Percentiles rank a stretch among this genome's conserved stretches.
Conservation (phyloP, 2,797 vertebrate species). For the Microctenopoma steveboyesi region DNA sequence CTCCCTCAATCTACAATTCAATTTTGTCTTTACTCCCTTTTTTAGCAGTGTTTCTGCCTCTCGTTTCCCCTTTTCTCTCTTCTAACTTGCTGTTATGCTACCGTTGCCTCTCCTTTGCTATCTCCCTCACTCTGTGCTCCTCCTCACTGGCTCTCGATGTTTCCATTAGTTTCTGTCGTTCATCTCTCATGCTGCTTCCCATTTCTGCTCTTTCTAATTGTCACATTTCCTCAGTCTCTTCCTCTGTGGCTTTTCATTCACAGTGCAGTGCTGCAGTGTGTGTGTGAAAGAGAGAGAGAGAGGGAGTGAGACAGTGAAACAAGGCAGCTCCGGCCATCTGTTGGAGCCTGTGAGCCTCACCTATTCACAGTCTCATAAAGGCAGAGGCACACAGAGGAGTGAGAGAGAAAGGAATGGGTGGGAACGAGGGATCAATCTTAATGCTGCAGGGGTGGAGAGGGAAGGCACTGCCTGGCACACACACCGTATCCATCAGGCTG, state of each 20-base stretch:
- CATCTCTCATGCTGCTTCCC: slow-evolving; percentile 31
- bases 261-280: slow-evolving; percentile 37
- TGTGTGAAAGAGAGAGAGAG: slow-evolving; percentile 41
- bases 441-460: slow-evolving; percentile 64
- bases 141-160: slow-evolving; percentile 18
- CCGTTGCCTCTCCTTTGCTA: slow-evolving; percentile 20
- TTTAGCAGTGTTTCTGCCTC: slow-evolving; percentile 46
- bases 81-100: slow-evolving; percentile 34
- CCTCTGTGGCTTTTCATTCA: slow-evolving; percentile 69
- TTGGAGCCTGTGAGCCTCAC: slow-evolving; percentile 79
- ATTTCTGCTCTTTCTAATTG: slow-evolving; percentile 45
- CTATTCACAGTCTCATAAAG: slow-evolving; percentile 82
- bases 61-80: slow-evolving; percentile 29
- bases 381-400: slow-evolving; percentile 73
- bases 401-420: slow-evolving; percentile 77
- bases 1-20: slow-evolving; percentile 85
- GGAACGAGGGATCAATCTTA: slow-evolving; percentile 77
- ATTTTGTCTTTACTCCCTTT: slow-evolving; percentile 66
- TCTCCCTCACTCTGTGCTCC: slow-evolving; percentile 20
- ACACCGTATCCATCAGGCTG: slow-evolving; percentile 77
- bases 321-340: slow-evolving; percentile 81
- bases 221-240: slow-evolving; percentile 53
- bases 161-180: slow-evolving; percentile 51
- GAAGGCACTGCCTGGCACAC: slow-evolving; percentile 70
- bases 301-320: slow-evolving; percentile 58